Evolutionary conservation across 2,888 invertebrate genomes (phyloP).

Genomic region (Agelastica alni): DNA sequence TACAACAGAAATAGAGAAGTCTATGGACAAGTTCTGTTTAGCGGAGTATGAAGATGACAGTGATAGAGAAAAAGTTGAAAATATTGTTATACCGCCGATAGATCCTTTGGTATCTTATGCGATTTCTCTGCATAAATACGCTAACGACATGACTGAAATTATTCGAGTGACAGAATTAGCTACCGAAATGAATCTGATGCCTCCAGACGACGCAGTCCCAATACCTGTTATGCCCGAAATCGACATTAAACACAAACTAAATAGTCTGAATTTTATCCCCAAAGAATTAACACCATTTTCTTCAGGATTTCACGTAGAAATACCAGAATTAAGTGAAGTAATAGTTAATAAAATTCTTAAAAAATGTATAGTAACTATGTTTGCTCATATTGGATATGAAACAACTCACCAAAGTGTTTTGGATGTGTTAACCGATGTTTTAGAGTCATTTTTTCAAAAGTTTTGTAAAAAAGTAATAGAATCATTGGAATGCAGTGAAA

Average conservation of each 20-base stretch:
- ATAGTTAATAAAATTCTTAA: constrained; percentile 53
- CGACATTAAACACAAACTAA: constrained; percentile 41
- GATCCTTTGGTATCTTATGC: constrained; percentile 50
- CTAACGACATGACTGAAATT: constrained; percentile 49
- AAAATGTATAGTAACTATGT: constrained; percentile 58
- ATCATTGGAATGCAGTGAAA: constrained; percentile 60
- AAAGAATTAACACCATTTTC: constrained; percentile 41
- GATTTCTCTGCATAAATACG: constrained; percentile 52
- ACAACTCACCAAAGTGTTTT: constrained; percentile 58
- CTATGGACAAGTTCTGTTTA: constrained; percentile 50
- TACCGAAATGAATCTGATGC: constrained; percentile 48
- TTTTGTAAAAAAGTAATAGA: constrained; percentile 58
- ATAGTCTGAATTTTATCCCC: constrained; percentile 49
- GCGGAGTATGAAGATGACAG: constrained; percentile 47
- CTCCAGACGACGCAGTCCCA: constrained; percentile 47
- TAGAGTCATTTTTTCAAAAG: constrained; percentile 58
- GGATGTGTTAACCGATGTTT: constrained; percentile 58
- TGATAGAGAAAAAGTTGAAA: constrained; percentile 35
- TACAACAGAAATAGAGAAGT: constrained; percentile 48
- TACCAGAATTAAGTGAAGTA: constrained; percentile 49
- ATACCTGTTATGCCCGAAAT: constrained; percentile 47
- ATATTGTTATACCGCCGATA: constrained; percentile 45
- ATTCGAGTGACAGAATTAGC: constrained; percentile 49
- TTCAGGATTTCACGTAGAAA: constrained; percentile 43
- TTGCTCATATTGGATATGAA: constrained; percentile 62